Conservation (phyloP, 2,113 vertebrate genomes). For the Nerophis lumbriciformis region DNA sequence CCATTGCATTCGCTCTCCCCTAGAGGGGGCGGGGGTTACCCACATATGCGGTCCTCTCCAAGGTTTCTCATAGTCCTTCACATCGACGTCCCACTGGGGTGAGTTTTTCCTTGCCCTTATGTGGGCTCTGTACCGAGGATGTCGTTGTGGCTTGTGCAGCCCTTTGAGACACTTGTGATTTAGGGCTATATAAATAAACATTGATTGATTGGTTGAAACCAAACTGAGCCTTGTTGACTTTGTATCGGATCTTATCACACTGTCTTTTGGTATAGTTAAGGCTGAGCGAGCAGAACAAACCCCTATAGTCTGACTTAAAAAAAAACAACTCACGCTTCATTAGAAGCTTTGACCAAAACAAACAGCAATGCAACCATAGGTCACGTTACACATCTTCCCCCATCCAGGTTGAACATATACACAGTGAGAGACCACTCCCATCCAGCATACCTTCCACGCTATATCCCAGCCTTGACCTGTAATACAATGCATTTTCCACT, state of each 20-base stretch:
- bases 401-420: conserved; percentile 33
- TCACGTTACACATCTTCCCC: conserved; percentile 11
- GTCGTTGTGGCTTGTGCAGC: too few species aligned
- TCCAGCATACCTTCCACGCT: conserved; percentile 1
- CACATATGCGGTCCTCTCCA: too few species aligned
- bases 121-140: too few species aligned
- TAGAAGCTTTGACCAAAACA: conserved; percentile 8
- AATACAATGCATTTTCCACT: background rate
- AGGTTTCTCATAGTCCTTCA: too few species aligned
- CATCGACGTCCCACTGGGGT: too few species aligned
- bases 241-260: background rate
- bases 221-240: background rate
- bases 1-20: too few species aligned
- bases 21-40: too few species aligned
- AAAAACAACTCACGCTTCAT: conserved; percentile 3
- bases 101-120: too few species aligned
- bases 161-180: too few species aligned
- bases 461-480: conserved; percentile 11
- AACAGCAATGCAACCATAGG: background rate
- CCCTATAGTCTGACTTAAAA: background rate
- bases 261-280: background rate
- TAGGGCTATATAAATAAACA: too few species aligned
- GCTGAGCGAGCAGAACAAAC: background rate
- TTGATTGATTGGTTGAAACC: too few species aligned
- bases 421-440: conserved; percentile 24